Base-by-base conservation (phyloP, 2,888 invertebrate species). In the Blastobasis adustella region DNA sequence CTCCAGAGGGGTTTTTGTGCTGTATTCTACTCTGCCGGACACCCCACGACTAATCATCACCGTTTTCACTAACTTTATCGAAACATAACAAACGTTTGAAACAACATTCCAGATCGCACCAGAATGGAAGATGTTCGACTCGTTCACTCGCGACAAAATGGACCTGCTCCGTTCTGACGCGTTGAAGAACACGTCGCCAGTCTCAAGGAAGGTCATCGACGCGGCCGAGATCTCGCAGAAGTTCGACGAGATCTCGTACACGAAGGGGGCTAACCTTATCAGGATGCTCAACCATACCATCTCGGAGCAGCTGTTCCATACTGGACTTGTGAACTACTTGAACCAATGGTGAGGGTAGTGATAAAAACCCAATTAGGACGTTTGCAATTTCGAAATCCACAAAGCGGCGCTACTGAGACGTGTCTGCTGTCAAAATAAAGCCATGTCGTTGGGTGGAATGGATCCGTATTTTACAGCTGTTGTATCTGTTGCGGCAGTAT, bases 221-320 rank as follows among this genome's bases (percentile, higher is more conserved):
- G 90, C 90, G 0, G 76, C 83, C 0, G 90, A 91, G 63, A 92
- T 92, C 62, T 86, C 89, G 49, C 90, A 90, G 71, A 90, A 91
- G 61, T 92, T 91, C 66, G 91, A 92, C 66, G 85, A 84, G 53
- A 89, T 90, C 47, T 89, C 90, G 0, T 91, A 91, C 66, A 76
- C 78, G 5, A 91, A 91, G 65, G 90, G 90, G 45, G 91, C 91
- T 5, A 90, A 89, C 54, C 71, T 92, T 5, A 82, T 92, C 43
- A 67, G 91, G 40, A 92, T 92, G 92, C 71, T 92, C 51, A 91
- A 91, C 66, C 84, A 90, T 53, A 90, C 90, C 0, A 72, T 92
- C 23, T 80, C 89, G 0, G 81, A 86, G 52, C 72, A 80, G 0
- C 65, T 90, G 54, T 92, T 92, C 67, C 80, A 81, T 57, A 79